phyloP scores from a whole-genome alignment of 2,888 invertebrate genomes.

The Volucella inflata region DNA sequence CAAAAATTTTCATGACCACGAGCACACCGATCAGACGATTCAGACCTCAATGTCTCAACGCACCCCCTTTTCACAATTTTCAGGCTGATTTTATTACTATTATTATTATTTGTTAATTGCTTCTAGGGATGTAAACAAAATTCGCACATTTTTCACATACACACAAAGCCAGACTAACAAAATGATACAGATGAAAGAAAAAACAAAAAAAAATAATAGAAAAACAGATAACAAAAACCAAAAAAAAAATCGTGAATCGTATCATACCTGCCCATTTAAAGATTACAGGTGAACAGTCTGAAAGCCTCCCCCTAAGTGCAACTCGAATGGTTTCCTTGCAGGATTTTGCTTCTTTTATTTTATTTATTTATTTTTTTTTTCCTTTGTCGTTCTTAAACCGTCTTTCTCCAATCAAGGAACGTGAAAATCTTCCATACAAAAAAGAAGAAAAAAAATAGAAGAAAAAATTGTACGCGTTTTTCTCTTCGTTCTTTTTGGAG shows the following conservation, averaged over 20 bases:
- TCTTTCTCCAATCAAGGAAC: too few species aligned
- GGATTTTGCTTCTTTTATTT: constrained; percentile 54
- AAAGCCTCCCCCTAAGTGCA: constrained; percentile 65
- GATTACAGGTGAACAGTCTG: constrained; percentile 70
- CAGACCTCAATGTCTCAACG: too few species aligned
- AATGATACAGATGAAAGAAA: background rate
- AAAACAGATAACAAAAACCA: constrained; percentile 10
- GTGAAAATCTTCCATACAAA: too few species aligned
- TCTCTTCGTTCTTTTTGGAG: constrained; percentile 48
- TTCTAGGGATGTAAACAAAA: constrained; percentile 64
- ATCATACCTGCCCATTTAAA: constrained; percentile 74
- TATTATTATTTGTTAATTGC: constrained; percentile 34
- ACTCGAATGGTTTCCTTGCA: constrained; percentile 56
- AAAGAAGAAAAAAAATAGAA: too few species aligned
- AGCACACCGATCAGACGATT: too few species aligned
- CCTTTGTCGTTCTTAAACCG: constrained; percentile 1
- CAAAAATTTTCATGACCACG: too few species aligned
- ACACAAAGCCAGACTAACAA: constrained; percentile 6
- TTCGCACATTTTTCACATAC: constrained; percentile 31
- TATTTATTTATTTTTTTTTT: background rate
- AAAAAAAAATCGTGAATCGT: constrained; percentile 2
- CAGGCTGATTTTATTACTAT: too few species aligned
- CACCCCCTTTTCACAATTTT: too few species aligned
- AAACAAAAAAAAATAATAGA: constrained; percentile 20
- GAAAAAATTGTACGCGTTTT: background rate